Conservation (phyloP, 2,888 invertebrate genomes). For the Diabrotica balteata region DNA sequence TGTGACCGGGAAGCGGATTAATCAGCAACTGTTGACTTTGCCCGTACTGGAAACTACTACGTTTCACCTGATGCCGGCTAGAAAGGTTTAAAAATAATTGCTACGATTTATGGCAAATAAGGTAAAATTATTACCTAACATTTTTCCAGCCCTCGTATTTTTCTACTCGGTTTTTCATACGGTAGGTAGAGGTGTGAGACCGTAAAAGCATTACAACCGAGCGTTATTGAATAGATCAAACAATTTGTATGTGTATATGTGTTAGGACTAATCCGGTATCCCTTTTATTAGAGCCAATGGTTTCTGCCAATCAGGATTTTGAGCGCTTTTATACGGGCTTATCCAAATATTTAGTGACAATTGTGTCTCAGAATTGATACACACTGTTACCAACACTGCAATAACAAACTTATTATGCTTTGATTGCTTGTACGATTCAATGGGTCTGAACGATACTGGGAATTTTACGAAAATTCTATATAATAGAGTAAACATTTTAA, state of each 20-base stretch:
- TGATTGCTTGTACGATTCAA: slow-evolving; percentile 29
- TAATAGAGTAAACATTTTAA: slow-evolving; percentile 1
- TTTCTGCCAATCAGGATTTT: slow-evolving; percentile 48
- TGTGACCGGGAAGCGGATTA: no score
- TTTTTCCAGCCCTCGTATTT: slow-evolving; percentile 13
- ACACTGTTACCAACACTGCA: slow-evolving; percentile 39
- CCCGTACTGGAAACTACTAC: no score
- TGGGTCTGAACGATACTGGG: slow-evolving; percentile 1
- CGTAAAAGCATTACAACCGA: slow-evolving; percentile 42
- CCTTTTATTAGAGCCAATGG: slow-evolving; percentile 39
- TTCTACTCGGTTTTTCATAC: slow-evolving; percentile 6
- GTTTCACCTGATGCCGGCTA: no score
- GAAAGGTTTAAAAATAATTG: no score
- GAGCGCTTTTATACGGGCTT: slow-evolving; percentile 43
- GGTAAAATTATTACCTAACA: no score
- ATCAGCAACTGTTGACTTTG: no score
- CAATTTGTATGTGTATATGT: slow-evolving; percentile 53
- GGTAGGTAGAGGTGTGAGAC: slow-evolving; percentile 50
- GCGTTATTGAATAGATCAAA: slow-evolving; percentile 47
- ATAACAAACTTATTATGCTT: slow-evolving; percentile 43
- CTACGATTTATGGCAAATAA: no score
- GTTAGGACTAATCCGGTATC: slow-evolving; percentile 46
- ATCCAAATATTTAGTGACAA: slow-evolving; percentile 49
- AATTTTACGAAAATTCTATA: slow-evolving; percentile 1
- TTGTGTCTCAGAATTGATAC: slow-evolving; percentile 44